Base-by-base conservation (phyloP, 1,140 invertebrate species). In the Tribolium madens region DNA sequence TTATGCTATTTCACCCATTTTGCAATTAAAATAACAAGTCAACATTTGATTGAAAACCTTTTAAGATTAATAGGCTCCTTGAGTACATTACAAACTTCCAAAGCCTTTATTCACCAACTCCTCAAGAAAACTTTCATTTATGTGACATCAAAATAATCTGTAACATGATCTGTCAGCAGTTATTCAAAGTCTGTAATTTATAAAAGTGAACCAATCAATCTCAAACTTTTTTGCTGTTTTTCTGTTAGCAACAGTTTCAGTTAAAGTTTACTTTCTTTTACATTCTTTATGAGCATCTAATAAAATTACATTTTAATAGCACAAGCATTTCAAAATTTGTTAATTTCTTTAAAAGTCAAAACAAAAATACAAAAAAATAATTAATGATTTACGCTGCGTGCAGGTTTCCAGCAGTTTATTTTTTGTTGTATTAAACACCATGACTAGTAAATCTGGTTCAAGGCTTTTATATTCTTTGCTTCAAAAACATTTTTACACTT, bases 391-490 rank as follows among this genome's bases (percentile, higher is more conserved):
- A 15, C n/a, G 26, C 14, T 12, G 21, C 15, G 21, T 14, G 12
- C 26, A 10, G n/a, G 31, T 12, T 69, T 13, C 12, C 48, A 50
- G 1, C 13, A 17, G 5, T 50, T 50, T 4, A 50, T 50, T 50
- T 50, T 50, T 50, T 50, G 48, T 17, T 14, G 13, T 50, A 50
- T 50, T 50, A 12, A 47, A 50, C 48, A 50, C 13, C 48, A 50
- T 50, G 48, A 50, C 48, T 50, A 50, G 48, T 50, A n/a, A 50
- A 50, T 50, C 48, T 42, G 15, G 48, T 50, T 50, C 48, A 50
- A 50, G 48, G 48, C 48, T 42, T 31, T 42, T 42, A 42, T 42
- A n/a, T 42, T 42, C 36, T 42, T 42, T 50, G 46, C 3, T 9
- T 14, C 4, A 14, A 47, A 47, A 47, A 47, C 46, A 47, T 47